A percentile compares a stretch with the other conserved stretches of the same genome.
phyloP scores from a whole-genome alignment of 2,888 invertebrate genomes.

The Apeira syringaria region DNA sequence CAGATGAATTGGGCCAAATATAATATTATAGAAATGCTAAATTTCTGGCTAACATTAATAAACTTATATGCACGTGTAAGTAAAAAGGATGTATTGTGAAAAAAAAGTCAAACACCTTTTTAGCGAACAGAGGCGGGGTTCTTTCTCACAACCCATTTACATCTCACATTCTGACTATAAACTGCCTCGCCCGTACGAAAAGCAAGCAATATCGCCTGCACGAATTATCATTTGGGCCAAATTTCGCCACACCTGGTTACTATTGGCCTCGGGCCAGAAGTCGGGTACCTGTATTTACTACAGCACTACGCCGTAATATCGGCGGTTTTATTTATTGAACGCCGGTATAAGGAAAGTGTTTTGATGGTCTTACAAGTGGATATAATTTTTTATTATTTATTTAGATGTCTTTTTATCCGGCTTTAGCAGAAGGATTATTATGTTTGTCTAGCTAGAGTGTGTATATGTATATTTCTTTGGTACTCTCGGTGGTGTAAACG shows the following conservation, averaged over 20 bases:
- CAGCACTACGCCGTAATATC: conserved; percentile 4
- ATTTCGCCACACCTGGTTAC: conserved; percentile 14
- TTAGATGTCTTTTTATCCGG: no score
- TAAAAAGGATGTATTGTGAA: no score
- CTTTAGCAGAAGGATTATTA: no score
- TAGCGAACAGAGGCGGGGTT: not conserved
- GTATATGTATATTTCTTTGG: no score
- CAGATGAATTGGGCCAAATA: no score
- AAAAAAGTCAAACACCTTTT: no score
- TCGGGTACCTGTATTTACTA: conserved; percentile 15
- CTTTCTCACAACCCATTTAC: not conserved
- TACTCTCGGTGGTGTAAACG: no score
- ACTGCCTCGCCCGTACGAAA: not conserved
- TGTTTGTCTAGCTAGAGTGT: no score
- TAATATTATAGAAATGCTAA: no score
- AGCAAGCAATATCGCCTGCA: conserved; percentile 10
- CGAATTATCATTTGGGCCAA: conserved; percentile 16
- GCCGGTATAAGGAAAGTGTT: not conserved
- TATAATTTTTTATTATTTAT: not conserved
- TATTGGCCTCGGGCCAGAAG: conserved; percentile 19
- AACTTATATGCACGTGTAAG: no score
- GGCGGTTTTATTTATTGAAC: conserved; percentile 7
- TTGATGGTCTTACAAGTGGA: not conserved
- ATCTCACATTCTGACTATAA: not conserved
- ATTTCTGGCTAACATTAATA: no score